A percentile compares a stretch with the other conserved stretches of the same genome.
These are phyloP conservation scores for Ophiodon elongatus DNA, from an alignment of 2,113 vertebrate genomes.

Conservation along the genomic window DNA sequence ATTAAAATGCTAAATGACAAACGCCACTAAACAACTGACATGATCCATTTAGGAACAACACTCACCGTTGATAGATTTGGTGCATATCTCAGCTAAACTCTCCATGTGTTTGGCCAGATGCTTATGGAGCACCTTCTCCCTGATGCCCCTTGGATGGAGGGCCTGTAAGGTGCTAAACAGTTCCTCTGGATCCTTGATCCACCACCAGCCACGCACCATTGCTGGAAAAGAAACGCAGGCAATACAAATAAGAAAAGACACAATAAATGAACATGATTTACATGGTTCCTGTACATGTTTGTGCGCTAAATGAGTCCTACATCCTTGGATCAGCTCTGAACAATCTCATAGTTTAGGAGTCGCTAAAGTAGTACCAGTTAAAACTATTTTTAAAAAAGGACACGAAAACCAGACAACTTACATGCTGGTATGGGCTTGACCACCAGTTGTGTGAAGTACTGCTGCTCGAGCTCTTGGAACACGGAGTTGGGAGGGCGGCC, in stretches of 20 bases:
- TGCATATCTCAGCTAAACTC: slow-evolving; percentile 90
- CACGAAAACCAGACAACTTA: slow-evolving; percentile 68
- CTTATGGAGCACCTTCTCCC: slow-evolving; percentile 94
- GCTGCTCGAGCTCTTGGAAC: slow-evolving; percentile 94
- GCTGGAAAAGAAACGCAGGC: slow-evolving; percentile 78
- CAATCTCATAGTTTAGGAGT: background rate
- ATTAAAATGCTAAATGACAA: background rate
- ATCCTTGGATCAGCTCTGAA: background rate
- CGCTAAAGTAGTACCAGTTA: background rate
- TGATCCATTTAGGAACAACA: background rate
- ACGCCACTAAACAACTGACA: background rate
- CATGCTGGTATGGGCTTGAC: slow-evolving; percentile 92
- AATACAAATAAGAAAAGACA: background rate
- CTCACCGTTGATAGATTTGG: slow-evolving; percentile 86
- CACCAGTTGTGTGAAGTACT: slow-evolving; percentile 91
- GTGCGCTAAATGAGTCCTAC: background rate
- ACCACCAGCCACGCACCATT: slow-evolving; percentile 96
- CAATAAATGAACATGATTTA: background rate
- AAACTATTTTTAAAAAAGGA: background rate
- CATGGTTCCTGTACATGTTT: background rate
- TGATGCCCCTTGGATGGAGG: slow-evolving; percentile 91
- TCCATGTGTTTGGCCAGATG: slow-evolving; percentile 95
- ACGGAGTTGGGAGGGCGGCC: slow-evolving; percentile 92
- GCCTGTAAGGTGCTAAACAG: slow-evolving; percentile 87
- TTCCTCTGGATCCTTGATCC: slow-evolving; percentile 90